Evolutionary conservation across 1,140 invertebrate genomes (phyloP), one percentile per base, ranked within the genome.

Genomic region (Mactra quadrangularis): DNA sequence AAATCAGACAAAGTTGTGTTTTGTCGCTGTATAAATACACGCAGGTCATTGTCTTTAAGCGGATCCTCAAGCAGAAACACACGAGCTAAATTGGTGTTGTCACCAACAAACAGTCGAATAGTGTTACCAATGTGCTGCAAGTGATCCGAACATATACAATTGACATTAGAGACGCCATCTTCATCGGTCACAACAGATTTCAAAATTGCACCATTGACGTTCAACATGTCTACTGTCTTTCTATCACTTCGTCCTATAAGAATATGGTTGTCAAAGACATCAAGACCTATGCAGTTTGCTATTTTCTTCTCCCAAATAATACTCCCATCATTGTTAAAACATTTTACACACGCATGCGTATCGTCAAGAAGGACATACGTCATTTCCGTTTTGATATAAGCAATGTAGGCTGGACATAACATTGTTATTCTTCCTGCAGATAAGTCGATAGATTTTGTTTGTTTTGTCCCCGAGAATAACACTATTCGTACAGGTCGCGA

Each of bases 281-380:
- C 53, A n/a, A 81, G 17, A 3, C 77, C 77, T 41, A 19, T 41
- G 31, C 50, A 47, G 4, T 70, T 64, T 41, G 9, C 7, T 22
- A 81, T 60, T 29, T 27, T 45, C 38, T 45, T 70, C 25, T 81
- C 77, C 77, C 77, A 81, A 19, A 71, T 27, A 22, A 81, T 57
- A 7, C 31, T 38, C 22, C 77, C 77, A 19, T 22, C n/a, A 9
- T 17, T n/a, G 2, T 29, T 70, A 4, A 81, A 19, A 47, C 66
- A 71, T 52, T 81, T 81, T 13, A 71, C 4, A 38, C 77, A 81
- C n/a, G 27, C 19, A 47, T 52, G 41, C 3, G 25, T 33, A n/a
- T 11, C 55, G 31, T 81, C 77, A n/a, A 64, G 59, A 6, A 81
- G 19, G 17, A 59, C 53, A 22, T 59, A 81, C 25, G 19, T 15